Evolutionary conservation across 2,888 invertebrate species (phyloP), one percentile per base, ranked within the genome.

Genomic region (Cephalotes varians): DNA sequence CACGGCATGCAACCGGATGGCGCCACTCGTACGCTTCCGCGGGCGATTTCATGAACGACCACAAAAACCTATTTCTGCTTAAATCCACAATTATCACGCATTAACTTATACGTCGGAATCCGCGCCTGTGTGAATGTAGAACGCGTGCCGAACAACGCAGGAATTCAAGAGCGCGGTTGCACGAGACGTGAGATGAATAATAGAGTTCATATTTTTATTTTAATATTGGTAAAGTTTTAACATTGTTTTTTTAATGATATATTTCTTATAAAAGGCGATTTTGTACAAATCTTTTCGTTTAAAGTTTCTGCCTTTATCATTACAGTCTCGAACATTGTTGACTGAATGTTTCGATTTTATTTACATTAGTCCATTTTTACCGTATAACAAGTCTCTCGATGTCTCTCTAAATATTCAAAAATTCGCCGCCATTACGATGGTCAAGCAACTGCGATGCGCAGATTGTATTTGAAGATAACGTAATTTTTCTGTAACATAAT

Each of bases 1-100:
- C 1, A 0, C 10, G 1, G 9, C 12, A 4, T 0, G 51, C 3
- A 37, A 15, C 0, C 4, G 44, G 72, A 62, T 86, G 76, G 49
- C 80, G 31, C 49, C 1, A 10, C 56, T 1, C 9, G n/a, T 28
- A n/a, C 25, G 5, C 10, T 51, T 67, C 6, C 1, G 7, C 1
- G 2, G 6, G 0, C 18, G 12, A 12, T 0, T 15, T 40, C 15
- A 51, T 28, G 44, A 6, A 28, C 2, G 15, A 6, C 9, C 47
- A 18, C 37, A 79, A 80, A 73, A 62, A 28, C 18, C 12, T 12
- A 64, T 76, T 87, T 56, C 37, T 83, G 18, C 54, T 64, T 86
- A 77, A 44, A 1, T 54, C 31, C 10, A 49, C 47, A n/a, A 64
- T 79, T 34, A 64, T 71, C 49, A 58, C 18, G 62, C 10, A 74